These are phyloP conservation scores for Rhyacichthys aspro DNA, from an alignment of 2,797 vertebrate genomes.

Conservation along the genomic window DNA sequence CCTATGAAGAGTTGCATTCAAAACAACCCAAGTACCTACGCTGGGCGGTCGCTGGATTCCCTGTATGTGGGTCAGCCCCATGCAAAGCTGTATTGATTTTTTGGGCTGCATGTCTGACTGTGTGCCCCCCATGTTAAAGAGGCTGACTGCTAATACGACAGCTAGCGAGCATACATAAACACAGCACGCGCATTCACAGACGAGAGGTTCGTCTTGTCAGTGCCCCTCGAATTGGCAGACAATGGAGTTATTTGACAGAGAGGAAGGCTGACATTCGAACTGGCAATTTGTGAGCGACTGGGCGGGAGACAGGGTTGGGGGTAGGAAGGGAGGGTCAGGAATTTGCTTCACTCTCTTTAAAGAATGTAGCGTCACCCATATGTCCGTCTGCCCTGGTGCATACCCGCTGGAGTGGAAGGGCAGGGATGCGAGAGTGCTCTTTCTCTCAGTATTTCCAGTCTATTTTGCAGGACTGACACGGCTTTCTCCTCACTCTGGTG, in stretches of 20 bases:
- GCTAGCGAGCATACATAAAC: constrained; percentile 45
- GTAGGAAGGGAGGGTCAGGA: constrained; percentile 63
- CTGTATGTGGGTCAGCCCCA: constrained; percentile 82
- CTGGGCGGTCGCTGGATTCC: constrained; percentile 49
- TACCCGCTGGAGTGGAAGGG: constrained; percentile 75
- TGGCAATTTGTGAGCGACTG: constrained; percentile 74
- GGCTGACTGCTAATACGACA: constrained; percentile 66
- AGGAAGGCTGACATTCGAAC: constrained; percentile 77
- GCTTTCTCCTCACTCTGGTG: constrained; percentile 51
- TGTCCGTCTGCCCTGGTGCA: constrained; percentile 74
- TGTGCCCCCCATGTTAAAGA: constrained; percentile 64
- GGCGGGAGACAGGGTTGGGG: constrained; percentile 50
- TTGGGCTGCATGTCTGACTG: constrained; percentile 65
- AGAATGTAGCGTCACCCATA: constrained; percentile 80
- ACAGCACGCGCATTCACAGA: constrained; percentile 47
- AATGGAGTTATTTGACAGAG: constrained; percentile 77
- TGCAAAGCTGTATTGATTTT: constrained; percentile 85
- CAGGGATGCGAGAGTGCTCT: constrained; percentile 68
- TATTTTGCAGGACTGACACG: constrained; percentile 60
- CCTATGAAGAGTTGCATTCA: constrained; percentile 9
- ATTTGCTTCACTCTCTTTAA: constrained; percentile 75
- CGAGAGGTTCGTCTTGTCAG: constrained; percentile 58
- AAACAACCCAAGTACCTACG: constrained; percentile 50
- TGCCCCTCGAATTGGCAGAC: constrained; percentile 72
- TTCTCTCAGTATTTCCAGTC: constrained; percentile 64